A percentile compares a stretch with the other conserved stretches of the same genome.
phyloP scores from a whole-genome alignment of 2,113 vertebrate species.

The Scatophagus argus region DNA sequence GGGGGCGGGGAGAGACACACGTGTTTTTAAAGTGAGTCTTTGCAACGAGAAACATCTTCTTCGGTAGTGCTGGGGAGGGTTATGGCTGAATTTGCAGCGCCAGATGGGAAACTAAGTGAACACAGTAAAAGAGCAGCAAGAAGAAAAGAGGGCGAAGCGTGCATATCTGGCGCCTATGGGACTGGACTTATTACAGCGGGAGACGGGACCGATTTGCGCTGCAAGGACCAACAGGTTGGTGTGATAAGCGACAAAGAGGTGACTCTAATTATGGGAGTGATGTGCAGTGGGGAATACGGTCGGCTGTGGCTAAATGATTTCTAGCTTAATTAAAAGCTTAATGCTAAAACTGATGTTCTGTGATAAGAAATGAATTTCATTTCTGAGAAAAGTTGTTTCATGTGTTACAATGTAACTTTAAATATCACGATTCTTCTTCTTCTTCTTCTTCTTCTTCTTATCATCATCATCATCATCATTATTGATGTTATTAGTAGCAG shows the following conservation, averaged over 20 bases:
- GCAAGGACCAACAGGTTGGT: slow-evolving; percentile 71
- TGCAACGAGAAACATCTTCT: slow-evolving; percentile 61
- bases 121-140: slow-evolving; percentile 25
- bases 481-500: background rate
- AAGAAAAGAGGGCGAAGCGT: slow-evolving; percentile 13
- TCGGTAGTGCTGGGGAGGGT: slow-evolving; percentile 66
- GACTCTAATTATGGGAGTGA: background rate
- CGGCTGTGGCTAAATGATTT: too few relatives aligned
- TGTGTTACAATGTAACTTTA: background rate
- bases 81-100: slow-evolving; percentile 68
- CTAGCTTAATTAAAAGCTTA: too few relatives aligned
- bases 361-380: background rate
- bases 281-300: background rate
- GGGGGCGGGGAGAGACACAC: slow-evolving; percentile 64
- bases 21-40: slow-evolving; percentile 70
- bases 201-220: slow-evolving; percentile 42
- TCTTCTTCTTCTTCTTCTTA: background rate
- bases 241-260: background rate
- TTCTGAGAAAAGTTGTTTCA: background rate
- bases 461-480: background rate
- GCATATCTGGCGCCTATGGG: slow-evolving; percentile 44
- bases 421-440: background rate
- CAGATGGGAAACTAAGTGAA: slow-evolving; percentile 41
- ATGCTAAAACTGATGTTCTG: background rate
- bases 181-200: slow-evolving; percentile 53